Base-by-base conservation (phyloP, 64 coral and sea anemone species). In the Catalaphyllia jardinei region DNA sequence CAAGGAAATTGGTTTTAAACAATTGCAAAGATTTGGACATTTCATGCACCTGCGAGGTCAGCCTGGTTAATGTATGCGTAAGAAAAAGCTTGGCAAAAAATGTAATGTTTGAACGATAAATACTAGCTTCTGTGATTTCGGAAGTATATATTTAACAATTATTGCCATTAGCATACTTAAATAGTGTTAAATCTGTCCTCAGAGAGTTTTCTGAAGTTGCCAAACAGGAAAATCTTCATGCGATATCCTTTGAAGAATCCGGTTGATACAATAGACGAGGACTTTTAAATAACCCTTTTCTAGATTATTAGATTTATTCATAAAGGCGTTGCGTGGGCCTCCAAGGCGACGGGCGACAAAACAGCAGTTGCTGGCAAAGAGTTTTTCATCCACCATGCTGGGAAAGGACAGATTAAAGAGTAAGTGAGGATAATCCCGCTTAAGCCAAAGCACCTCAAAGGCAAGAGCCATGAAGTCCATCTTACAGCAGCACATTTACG, bases 291-390 rank as follows among this genome's bases (percentile, higher is more conserved):
- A 63, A 50, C 29, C 17, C n/a, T 71, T 51, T 71, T n/a, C 65
- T 22, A 29, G 60, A 22, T 85, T 71, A 71, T 71, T 49, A 85
- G 62, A 85, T 71, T 25, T n/a, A 85, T 85, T 85, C 63, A 42
- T 49, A 50, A 24, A 35, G 35, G 20, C 24, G 20, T 10, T 69
- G 63, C 81, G 81, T 85, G 81, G 81, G 81, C 11, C 71, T 11
- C 0, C 19, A n/a, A 85, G 63, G 81, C 62, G 63, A 69, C 38
- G 63, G 81, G 81, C 71, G 81, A 85, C 81, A 85, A 85, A 71
- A 85, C 30, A 51, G 22, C 81, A 85, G 30, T 67, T 28, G 24
- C 51, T 71, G 22, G n/a, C 49, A 85, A 64, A 35, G 12, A 49
- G 28, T 85, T 85, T 71, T 55, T 24, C 63, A 57, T 22, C 22